Evolutionary conservation across 2,797 vertebrate genomes (phyloP), one percentile per base, ranked within the genome.

Genomic region (Atherinosoma microstoma): DNA sequence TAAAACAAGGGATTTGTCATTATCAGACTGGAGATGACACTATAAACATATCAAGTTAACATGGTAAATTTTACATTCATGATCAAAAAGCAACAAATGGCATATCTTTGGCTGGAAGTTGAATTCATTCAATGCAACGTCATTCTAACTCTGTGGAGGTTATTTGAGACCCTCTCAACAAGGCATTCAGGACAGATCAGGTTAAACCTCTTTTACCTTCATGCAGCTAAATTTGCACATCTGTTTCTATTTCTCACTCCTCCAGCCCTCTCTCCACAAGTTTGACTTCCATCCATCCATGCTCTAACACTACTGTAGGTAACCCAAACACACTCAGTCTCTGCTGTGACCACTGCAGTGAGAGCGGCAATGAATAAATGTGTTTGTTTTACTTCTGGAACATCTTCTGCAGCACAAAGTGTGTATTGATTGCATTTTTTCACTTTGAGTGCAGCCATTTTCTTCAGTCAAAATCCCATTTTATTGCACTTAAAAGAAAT

Each of bases 261-360:
- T 54, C 74, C 58, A 20, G 30, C 58, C 16, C 51, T 20, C 60
- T 66, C 58, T 60, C 22, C 40, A 22, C 53, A 42, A 76, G 67
- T 75, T 76, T 76, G 69, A 84, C 70, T 87, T 73, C 60, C 68
- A 80, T 59, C 75, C 84, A 77, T 70, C 74, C 77, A 51, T 79
- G 64, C 80, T 79, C 59, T 42, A 72, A 75, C 82, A 77, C 79
- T 57, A 82, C 81, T 84, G 86, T 79, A 69, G 88, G 88, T 85
- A 86, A 87, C 58, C 80, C 64, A 88, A 87, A 88, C 79, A 88
- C 58, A 64, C 72, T 0, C n/a, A 70, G 72, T 61, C 73, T 65
- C 75, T 87, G 63, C 70, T 78, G 70, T 83, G 75, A 84, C 85
- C 78, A 79, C 79, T 29, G 66, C 35, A 76, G 73, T 30, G 9